Percentiles rank a stretch among this genome's conserved stretches.
Conservation (phyloP, 2,888 invertebrate species). For the Dicranocentrus wangi region DNA sequence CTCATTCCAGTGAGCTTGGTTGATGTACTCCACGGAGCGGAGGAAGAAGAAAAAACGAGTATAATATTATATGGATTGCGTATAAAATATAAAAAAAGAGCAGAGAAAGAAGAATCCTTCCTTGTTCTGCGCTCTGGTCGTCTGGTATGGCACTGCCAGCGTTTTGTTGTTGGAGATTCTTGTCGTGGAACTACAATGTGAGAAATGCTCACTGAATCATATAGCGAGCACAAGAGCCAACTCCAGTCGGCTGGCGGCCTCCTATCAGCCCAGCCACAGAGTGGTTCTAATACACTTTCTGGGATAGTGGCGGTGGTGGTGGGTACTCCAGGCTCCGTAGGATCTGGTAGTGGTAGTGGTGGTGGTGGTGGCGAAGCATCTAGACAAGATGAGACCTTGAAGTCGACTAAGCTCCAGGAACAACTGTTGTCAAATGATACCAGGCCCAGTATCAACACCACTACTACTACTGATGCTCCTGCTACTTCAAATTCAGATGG, state of each 20-base stretch:
- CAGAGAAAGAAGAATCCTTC: too few species aligned
- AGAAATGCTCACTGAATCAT: slow-evolving; percentile 12
- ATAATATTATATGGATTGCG: slow-evolving; percentile 9
- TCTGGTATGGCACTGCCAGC: slow-evolving; percentile 5
- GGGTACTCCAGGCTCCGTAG: neutral
- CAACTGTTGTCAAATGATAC: slow-evolving; percentile 15
- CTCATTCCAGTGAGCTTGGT: neutral
- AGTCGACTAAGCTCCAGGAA: slow-evolving; percentile 20
- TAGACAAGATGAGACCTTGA: slow-evolving; percentile 2
- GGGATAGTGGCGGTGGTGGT: neutral
- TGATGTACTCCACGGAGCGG: neutral
- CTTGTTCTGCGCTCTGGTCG: too few species aligned
- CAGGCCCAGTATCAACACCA: neutral
- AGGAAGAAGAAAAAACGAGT: neutral
- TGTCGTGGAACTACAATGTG: slow-evolving; percentile 2
- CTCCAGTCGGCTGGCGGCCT: too few species aligned
- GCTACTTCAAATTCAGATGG: slow-evolving; percentile 11
- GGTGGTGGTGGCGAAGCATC: neutral
- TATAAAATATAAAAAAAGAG: slow-evolving; percentile 3
- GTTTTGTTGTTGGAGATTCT: slow-evolving; percentile 15
- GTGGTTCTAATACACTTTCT: neutral
- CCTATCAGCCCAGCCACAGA: too few species aligned
- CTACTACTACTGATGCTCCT: neutral
- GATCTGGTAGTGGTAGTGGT: neutral
- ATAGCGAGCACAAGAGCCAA: too few species aligned